These are phyloP conservation scores for Fregetta grallaria DNA, from an alignment of 2,113 vertebrate genomes.

Conservation along the genomic window DNA sequence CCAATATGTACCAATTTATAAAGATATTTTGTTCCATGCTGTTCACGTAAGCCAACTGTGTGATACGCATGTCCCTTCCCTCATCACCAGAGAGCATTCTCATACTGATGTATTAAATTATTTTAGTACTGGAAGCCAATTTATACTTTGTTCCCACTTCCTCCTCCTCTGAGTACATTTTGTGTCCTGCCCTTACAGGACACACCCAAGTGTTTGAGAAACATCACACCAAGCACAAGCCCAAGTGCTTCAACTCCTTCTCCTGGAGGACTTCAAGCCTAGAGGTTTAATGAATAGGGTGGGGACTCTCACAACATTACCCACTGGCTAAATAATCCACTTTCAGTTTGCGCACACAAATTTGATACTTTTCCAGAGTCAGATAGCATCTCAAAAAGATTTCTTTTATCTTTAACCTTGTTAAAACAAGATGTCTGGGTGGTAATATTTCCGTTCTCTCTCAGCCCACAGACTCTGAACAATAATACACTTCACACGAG, in stretches of 20 bases:
- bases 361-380: slow-evolving; percentile 25
- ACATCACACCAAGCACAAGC: neutral
- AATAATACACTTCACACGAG: neutral
- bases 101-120: neutral
- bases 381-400: slow-evolving; percentile 12
- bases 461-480: slow-evolving; percentile 1
- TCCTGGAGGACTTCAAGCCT: neutral
- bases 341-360: neutral
- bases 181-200: neutral
- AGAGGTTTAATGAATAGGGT: slow-evolving; percentile 18
- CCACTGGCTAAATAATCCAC: slow-evolving; percentile 23
- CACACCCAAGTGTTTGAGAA: neutral
- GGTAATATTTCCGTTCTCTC: slow-evolving; percentile 38
- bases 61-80: neutral
- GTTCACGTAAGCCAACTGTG: neutral
- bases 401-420: slow-evolving; percentile 50
- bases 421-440: slow-evolving; percentile 45
- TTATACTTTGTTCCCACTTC: neutral
- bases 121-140: neutral
- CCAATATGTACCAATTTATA: neutral
- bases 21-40: neutral
- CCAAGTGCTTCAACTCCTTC: neutral
- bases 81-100: neutral
- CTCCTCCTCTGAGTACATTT: neutral
- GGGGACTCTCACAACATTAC: neutral